Conservation (phyloP, 2,797 vertebrate species). For the Anomalospiza imberbis region DNA sequence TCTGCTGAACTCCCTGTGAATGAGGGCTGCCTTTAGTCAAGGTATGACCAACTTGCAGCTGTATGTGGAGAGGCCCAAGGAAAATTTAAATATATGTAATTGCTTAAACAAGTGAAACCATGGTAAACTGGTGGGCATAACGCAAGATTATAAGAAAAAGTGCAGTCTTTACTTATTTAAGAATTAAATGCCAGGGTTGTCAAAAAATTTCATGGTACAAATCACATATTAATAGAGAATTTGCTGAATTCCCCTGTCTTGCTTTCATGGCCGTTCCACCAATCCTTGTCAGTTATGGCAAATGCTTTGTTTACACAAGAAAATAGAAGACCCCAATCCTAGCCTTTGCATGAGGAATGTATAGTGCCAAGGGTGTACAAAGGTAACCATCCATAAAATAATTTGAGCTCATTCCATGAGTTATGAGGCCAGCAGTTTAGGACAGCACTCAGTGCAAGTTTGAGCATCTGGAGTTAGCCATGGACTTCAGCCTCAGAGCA, state of each 20-base stretch:
- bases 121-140: conserved; percentile 20
- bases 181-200: conserved; percentile 2
- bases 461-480: conserved; percentile 23
- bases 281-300: conserved; percentile 7
- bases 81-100: conserved; percentile 36
- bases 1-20: not conserved
- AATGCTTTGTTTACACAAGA: conserved; percentile 48
- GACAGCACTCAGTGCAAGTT: not conserved
- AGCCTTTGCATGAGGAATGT: conserved; percentile 9
- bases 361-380: conserved; percentile 13
- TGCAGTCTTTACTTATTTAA: not conserved
- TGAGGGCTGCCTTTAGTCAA: not conserved
- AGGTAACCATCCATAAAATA: conserved; percentile 50
- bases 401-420: conserved; percentile 14
- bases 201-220: conserved; percentile 30
- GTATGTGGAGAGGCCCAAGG: not conserved
- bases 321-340: conserved; percentile 9
- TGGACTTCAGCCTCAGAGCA: conserved; percentile 1
- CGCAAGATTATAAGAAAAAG: not conserved
- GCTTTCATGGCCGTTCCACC: not conserved
- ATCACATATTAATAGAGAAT: conserved; percentile 38
- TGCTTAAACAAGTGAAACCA: not conserved
- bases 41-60: not conserved
- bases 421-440: not conserved
- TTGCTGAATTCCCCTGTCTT: conserved; percentile 18